Evolutionary conservation across 1,140 invertebrate genomes (phyloP).

Genomic region (Euura saliciscinereae): DNA sequence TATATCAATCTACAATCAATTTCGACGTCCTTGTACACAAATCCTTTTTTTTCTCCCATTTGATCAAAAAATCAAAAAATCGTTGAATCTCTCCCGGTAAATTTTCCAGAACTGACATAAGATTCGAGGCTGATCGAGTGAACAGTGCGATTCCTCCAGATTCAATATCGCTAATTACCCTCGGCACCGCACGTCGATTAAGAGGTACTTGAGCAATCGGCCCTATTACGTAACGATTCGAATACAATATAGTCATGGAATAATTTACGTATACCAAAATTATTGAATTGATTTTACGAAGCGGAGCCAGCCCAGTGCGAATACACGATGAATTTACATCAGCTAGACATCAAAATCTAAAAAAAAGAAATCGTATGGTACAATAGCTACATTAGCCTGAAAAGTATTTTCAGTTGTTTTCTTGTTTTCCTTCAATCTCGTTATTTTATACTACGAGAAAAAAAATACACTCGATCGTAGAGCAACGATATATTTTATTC

Average conservation of each 20-base stretch:
- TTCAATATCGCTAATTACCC: too few species aligned
- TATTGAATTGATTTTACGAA: conserved; percentile 17
- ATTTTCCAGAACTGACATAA: neutral
- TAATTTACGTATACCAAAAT: conserved; percentile 11
- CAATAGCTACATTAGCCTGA: conserved; percentile 6
- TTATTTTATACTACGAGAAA: neutral
- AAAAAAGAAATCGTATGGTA: conserved; percentile 14
- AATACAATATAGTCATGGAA: neutral
- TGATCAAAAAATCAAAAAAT: neutral
- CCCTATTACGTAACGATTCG: neutral
- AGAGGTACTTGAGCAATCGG: neutral
- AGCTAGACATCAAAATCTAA: conserved; percentile 18
- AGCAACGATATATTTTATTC: neutral
- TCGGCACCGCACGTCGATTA: too few species aligned
- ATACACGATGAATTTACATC: conserved; percentile 14
- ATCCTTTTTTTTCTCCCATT: neutral
- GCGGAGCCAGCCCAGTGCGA: conserved; percentile 13
- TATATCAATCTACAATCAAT: conserved; percentile 1
- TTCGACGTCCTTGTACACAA: too few species aligned
- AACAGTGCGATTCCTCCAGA: neutral
- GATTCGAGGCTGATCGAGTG: neutral
- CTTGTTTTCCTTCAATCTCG: neutral
- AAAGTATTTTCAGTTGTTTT: neutral
- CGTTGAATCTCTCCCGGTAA: neutral
- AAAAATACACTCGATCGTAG: neutral